Conservation (phyloP, 2,113 vertebrate genomes). For the Rostratula benghalensis region DNA sequence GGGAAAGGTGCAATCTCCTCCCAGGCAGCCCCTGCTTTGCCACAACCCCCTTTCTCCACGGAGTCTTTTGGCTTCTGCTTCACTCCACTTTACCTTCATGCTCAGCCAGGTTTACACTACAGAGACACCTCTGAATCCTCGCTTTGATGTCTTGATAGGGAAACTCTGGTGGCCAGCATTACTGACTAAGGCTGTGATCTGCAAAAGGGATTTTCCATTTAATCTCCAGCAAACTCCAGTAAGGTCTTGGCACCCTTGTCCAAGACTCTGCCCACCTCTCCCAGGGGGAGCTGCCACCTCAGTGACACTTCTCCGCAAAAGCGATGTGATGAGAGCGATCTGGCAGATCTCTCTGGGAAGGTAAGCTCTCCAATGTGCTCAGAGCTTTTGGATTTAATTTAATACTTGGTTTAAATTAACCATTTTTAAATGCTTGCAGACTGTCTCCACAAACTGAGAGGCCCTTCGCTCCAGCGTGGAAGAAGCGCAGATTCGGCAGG, state of each 20-base stretch:
- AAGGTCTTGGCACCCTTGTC: constrained; percentile 28
- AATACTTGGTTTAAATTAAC: constrained; percentile 62
- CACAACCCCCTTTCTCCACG: not conserved
- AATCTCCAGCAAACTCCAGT: constrained; percentile 8
- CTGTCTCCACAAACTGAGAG: constrained; percentile 37
- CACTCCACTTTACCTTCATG: not conserved
- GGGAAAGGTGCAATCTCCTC: not conserved
- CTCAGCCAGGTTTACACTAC: constrained; percentile 13
- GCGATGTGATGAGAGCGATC: constrained; percentile 52
- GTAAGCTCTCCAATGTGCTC: constrained; percentile 53
- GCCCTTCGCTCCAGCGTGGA: not conserved
- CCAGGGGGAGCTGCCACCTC: constrained; percentile 62
- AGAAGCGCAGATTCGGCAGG: not conserved
- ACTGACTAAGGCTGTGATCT: not conserved
- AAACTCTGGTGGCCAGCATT: constrained; percentile 1
- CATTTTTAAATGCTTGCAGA: constrained; percentile 65
- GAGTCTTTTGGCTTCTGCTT: not conserved
- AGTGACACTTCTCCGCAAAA: not conserved
- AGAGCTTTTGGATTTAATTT: constrained; percentile 65
- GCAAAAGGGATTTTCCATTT: constrained; percentile 61
- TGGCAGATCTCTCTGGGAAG: constrained; percentile 61
- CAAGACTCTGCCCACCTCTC: constrained; percentile 29
- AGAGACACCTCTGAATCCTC: not conserved
- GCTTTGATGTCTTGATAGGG: constrained; percentile 10
- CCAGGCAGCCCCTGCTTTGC: not conserved